Evolutionary conservation across 2,113 vertebrate genomes (phyloP), one percentile per base, ranked within the genome.

Genomic region (Phyllopteryx taeniolatus): DNA sequence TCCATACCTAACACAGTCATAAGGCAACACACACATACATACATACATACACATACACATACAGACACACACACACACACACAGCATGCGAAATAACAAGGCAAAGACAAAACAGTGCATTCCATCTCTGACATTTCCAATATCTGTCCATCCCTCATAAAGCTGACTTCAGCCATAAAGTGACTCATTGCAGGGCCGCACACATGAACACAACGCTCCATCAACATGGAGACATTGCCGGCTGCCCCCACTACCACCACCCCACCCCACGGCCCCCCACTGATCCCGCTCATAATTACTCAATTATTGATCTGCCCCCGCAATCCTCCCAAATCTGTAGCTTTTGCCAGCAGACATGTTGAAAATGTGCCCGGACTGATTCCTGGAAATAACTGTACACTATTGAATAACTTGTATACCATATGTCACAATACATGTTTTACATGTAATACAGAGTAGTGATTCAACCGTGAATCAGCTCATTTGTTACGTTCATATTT

Each of bases 51-150:
- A 87, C 87, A 86, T 51, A 22, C 67, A 33, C 49, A 49, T 22
- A 2, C 27, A 17, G n/a, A n/a, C 56, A 22, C 67, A 33, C 31
- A 49, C 44, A 7, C 27, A 17, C 42, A 51, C 53, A 56, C 86
- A 87, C 87, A 86, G 76, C 88, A 84, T 84, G 83, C 88, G 88
- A 89, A 87, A 89, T 75, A 90, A 83, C 83, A 79, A 85, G 78
- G 62, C 77, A 78, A 84, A 90, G 87, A 89, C 88, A 88, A 88
- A 90, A 89, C 86, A 86, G 76, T 84, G 72, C 86, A 82, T 86
- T 89, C 87, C 80, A 87, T 87, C 86, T 80, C 86, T 87, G 88
- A 89, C 88, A 89, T 90, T 88, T 91, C 88, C 87, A 87, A 86
- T 89, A 89, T 88, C 83, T 89, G 87, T 90, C 89, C 69, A 87